Percentiles rank a stretch among this genome's conserved stretches.
Conservation (phyloP, 2,888 invertebrate genomes). For the Diloba caeruleocephala region DNA sequence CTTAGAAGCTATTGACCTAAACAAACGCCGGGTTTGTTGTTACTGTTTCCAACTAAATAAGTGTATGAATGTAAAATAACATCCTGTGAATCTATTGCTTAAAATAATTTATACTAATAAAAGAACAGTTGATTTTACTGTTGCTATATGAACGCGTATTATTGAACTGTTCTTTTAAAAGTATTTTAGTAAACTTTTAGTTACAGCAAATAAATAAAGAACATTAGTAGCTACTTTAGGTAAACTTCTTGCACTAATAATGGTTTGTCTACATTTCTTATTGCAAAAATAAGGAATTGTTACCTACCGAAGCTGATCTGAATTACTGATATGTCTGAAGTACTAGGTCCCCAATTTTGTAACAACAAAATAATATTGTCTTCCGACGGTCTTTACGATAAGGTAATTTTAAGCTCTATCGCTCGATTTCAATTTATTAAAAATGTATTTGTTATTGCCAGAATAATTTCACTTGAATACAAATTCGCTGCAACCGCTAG, state of each 20-base stretch:
- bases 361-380: slow-evolving; percentile 20
- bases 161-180: slow-evolving; percentile 12
- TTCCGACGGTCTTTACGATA: slow-evolving; percentile 11
- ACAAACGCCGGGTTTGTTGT: slow-evolving; percentile 23
- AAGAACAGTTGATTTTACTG: slow-evolving; percentile 18
- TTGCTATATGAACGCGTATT: neutral
- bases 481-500: slow-evolving; percentile 21
- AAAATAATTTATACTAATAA: slow-evolving; percentile 5
- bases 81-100: neutral
- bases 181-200: slow-evolving; percentile 19
- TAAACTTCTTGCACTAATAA: slow-evolving; percentile 19
- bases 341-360: too few relatives aligned
- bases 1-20: slow-evolving; percentile 38
- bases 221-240: slow-evolving; percentile 24
- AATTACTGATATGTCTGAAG: slow-evolving; percentile 17
- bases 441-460: neutral
- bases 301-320: slow-evolving; percentile 13
- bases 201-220: slow-evolving; percentile 6
- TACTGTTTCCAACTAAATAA: slow-evolving; percentile 18
- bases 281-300: too few relatives aligned
- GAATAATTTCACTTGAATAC: slow-evolving; percentile 21
- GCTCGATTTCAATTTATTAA: neutral
- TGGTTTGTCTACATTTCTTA: too few relatives aligned
- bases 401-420: slow-evolving; percentile 5
- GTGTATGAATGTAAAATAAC: neutral